Evolutionary conservation across 2,797 vertebrate genomes (phyloP), one percentile per base, ranked within the genome.

Genomic region (Nasua narica): DNA sequence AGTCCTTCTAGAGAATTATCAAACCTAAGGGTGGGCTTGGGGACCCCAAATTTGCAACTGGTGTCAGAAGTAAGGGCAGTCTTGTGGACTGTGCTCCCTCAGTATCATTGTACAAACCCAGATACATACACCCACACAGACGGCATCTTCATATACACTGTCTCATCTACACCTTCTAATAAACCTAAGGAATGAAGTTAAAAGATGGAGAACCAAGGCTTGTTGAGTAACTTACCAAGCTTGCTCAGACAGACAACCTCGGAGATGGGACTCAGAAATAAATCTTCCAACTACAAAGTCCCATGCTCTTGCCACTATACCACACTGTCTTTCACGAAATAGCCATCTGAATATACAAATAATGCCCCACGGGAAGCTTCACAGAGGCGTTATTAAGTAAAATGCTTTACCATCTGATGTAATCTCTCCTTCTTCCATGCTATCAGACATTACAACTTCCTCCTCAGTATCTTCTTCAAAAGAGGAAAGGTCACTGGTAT

Each of bases 401-500:
- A 93, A 90, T 19, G 25, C 27, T 76, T 98, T 98, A 99, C 99
- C 99, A 86, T 99, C 99, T 90, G 99, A 98, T 25, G 98, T 99
- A 92, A 99, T 99, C 98, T 99, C 99, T 7, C 99, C 99, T 96
- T 99, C 99, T 96, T 99, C 99, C 43, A 99, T 99, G 87, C 99
- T 99, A 15, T 99, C 99, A 29, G 99, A 99, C 91, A 96, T 95
- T 3, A 98, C 98, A 93, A 98, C 96, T 19, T 99, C 99, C 0
- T 99, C 99, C 48, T 99, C 99, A 0, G 99, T 99, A 94, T 99
- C 99, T 91, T 99, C 99, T 97, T 99, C 99, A 94, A 99, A 99
- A 12, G 99, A 99, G 0, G 99, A 99, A 97, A 99, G 99, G 98
- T 99, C 99, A 91, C 99, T 99, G 96, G 99, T 99, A 98, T 99